Evolutionary conservation across 2,797 vertebrate species (phyloP), one percentile per base, ranked within the genome.

Genomic region (Eulemur coronatus): DNA sequence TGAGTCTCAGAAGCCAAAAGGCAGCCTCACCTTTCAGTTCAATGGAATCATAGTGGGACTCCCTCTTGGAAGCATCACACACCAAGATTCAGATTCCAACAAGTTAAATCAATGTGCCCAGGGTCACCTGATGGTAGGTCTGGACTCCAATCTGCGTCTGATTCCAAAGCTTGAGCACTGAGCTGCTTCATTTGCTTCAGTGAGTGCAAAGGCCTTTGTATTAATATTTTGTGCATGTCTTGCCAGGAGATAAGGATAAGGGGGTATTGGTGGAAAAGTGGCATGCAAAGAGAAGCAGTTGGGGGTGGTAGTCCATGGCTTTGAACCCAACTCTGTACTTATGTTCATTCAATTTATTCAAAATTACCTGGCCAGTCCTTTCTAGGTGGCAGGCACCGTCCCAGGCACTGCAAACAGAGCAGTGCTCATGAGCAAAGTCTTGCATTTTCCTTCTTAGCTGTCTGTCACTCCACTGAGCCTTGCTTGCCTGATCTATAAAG

Each of bases 281-380:
- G 12, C 41, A 33, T 12, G 61, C 2, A 17, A 2, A n/a, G 22
- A 1, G 4, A 73, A 69, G 2, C 28, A 28, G 43, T 7, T 17
- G 0, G 8, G 14, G 11, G 0, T 1, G 6, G 46, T 33, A 20
- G 10, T 1, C 46, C 7, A 17, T 0, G 0, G 4, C 72, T 55
- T 12, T 14, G 69, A 41, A 28, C 18, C 24, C 75, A 86, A 33
- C 57, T 92, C 79, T 18, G 15, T 35, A 33, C 24, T 43, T 76
- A 5, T 1, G 50, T 41, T 48, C 50, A 35, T 35, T 91, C 20
- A 35, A 2, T 28, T n/a, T 48, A 50, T 26, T 22, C 26, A 80
- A 70, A 65, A 67, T 18, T 18, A 59, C 46, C 80, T 63, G 46
- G 8, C 10, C 33, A 85, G 52, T 63, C 46, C 43, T 65, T 93